Evolutionary conservation across 2,888 invertebrate species (phyloP).

Genomic region (Pimpla rufipes): DNA sequence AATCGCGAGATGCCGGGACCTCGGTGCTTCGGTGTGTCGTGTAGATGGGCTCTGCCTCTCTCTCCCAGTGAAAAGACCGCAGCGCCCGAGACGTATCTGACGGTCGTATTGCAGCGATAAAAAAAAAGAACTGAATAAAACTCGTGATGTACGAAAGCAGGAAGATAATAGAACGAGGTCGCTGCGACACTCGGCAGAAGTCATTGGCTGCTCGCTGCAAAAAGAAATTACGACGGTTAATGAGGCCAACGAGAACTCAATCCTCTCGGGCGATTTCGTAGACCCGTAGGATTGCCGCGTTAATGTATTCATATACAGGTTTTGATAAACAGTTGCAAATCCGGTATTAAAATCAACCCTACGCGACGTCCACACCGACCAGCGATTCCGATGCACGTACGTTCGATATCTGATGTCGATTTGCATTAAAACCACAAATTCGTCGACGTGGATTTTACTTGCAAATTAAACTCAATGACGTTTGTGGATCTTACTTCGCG

Average conservation of each 20-base stretch:
- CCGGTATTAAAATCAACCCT: too few species aligned
- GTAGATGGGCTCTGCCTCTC: constrained; percentile 27
- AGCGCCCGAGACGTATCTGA: not conserved
- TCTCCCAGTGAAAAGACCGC: not conserved
- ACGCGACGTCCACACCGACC: too few species aligned
- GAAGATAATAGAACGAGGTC: constrained; percentile 56
- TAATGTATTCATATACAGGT: constrained; percentile 16
- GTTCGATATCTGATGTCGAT: too few species aligned
- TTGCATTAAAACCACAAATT: too few species aligned
- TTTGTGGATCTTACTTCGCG: too few species aligned
- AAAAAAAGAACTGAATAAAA: too few species aligned
- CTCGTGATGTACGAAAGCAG: constrained; percentile 19
- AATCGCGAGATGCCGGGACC: constrained; percentile 23
- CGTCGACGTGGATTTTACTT: too few species aligned
- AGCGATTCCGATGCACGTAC: too few species aligned
- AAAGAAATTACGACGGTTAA: constrained; percentile 27
- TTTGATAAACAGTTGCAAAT: constrained; percentile 9
- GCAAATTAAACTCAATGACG: too few species aligned
- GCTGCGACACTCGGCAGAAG: not conserved
- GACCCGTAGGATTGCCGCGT: too few species aligned
- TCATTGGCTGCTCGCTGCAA: not conserved
- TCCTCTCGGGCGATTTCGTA: constrained; percentile 27
- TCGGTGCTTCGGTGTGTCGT: constrained; percentile 19
- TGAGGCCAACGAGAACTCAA: constrained; percentile 47
- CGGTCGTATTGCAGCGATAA: not conserved